These are phyloP conservation scores for Thymelicus lineola DNA, from an alignment of 2,888 invertebrate genomes.

Conservation along the genomic window DNA sequence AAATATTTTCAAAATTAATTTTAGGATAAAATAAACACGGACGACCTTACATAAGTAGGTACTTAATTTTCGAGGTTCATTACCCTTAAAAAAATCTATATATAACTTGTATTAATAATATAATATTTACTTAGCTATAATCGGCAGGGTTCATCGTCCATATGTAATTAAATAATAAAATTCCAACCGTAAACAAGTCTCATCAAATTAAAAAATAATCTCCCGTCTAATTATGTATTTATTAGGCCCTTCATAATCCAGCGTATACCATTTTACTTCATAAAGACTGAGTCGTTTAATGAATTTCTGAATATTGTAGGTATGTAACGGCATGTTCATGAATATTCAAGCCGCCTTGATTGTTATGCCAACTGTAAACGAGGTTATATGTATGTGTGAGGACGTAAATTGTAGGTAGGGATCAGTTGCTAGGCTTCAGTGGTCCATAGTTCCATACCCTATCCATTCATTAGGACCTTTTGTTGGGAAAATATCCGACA, in stretches of 20 bases:
- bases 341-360: constrained; percentile 53
- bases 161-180: background rate
- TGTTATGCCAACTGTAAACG: constrained; percentile 53
- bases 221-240: constrained; percentile 13
- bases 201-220: constrained; percentile 18
- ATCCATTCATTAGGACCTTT: too few species aligned
- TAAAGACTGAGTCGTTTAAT: constrained; percentile 22
- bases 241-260: constrained; percentile 21
- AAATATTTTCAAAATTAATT: too few species aligned
- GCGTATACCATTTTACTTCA: constrained; percentile 21
- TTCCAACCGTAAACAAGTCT: constrained; percentile 3
- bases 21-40: too few species aligned
- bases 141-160: background rate
- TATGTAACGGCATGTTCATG: constrained; percentile 41
- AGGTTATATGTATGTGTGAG: constrained; percentile 51
- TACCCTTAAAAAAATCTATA: background rate
- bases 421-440: background rate
- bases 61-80: background rate
- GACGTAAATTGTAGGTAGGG: constrained; percentile 43
- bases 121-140: background rate
- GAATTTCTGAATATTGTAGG: constrained; percentile 29
- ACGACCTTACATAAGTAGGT: too few species aligned
- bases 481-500: too few species aligned
- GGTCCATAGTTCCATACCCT: too few species aligned
- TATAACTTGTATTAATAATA: background rate